Percentiles rank a stretch among this genome's conserved stretches.
phyloP scores from a whole-genome alignment of 2,113 vertebrate species.

The Tragelaphus scriptus region DNA sequence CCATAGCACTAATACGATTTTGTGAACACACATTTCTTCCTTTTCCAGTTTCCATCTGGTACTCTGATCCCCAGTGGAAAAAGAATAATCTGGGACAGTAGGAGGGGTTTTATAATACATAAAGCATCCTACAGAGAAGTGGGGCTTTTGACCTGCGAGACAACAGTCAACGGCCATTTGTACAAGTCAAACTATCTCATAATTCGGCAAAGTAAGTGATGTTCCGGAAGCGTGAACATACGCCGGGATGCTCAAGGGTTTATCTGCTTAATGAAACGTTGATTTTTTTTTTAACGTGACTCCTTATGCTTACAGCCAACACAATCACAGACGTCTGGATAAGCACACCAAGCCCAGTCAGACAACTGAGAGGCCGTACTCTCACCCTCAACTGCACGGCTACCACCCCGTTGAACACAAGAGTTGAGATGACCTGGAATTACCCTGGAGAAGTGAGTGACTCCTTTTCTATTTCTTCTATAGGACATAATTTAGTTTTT shows the following conservation, averaged over 20 bases:
- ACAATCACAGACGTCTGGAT: constrained; percentile 87
- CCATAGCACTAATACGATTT: background rate
- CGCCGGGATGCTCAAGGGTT: background rate
- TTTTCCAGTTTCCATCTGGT: constrained; percentile 82
- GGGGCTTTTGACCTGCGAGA: constrained; percentile 89
- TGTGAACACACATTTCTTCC: background rate
- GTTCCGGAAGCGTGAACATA: accelerated
- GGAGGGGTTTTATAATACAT: constrained; percentile 89
- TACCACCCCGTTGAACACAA: constrained; percentile 89
- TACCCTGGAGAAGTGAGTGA: constrained; percentile 91
- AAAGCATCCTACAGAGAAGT: constrained; percentile 85
- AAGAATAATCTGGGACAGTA: constrained; percentile 92
- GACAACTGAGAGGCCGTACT: constrained; percentile 82
- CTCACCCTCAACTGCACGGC: constrained; percentile 91
- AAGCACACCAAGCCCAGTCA: constrained; percentile 82
- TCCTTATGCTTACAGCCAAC: constrained; percentile 78
- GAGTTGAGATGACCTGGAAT: constrained; percentile 92
- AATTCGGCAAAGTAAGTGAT: constrained; percentile 84
- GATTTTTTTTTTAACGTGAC: background rate
- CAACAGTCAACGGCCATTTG: constrained; percentile 71
- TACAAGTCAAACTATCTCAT: constrained; percentile 86
- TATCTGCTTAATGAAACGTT: background rate
- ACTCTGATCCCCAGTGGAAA: constrained; percentile 83
- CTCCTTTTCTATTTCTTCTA: background rate
- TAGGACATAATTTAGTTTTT: background rate